A percentile compares a stretch with the other conserved stretches of the same genome.
Conservation (phyloP, 2,888 invertebrate genomes). For the Athrips mouffetella region DNA sequence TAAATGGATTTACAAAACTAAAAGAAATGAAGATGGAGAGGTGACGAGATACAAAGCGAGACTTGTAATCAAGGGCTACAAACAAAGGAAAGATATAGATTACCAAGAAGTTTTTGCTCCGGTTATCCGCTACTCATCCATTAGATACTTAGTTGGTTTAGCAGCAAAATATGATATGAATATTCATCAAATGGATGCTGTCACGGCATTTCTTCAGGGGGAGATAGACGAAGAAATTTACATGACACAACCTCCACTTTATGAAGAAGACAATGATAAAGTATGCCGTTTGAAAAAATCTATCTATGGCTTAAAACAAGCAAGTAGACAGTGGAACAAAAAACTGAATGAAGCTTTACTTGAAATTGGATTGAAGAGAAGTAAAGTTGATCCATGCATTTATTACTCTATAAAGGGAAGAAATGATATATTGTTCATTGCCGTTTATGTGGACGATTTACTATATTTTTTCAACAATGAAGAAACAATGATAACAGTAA, state of each 20-base stretch:
- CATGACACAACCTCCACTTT: slow-evolving; percentile 23
- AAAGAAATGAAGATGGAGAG: slow-evolving; percentile 19
- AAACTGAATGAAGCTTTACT: slow-evolving; percentile 22
- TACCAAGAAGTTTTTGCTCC: slow-evolving; percentile 26
- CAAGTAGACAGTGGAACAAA: slow-evolving; percentile 28
- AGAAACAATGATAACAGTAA: too few relatives aligned
- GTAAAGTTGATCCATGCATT: slow-evolving; percentile 30
- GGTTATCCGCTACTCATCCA: slow-evolving; percentile 26
- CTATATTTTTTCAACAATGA: too few relatives aligned
- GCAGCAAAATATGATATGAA: slow-evolving; percentile 21
- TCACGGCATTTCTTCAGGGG: slow-evolving; percentile 27
- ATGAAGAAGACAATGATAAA: slow-evolving; percentile 22
- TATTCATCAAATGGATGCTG: slow-evolving; percentile 27
- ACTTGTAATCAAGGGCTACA: slow-evolving; percentile 27
- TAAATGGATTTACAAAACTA: too few relatives aligned
- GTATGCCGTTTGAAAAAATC: slow-evolving; percentile 23
- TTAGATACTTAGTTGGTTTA: slow-evolving; percentile 25
- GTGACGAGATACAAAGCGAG: slow-evolving; percentile 24
- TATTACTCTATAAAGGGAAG: slow-evolving; percentile 25
- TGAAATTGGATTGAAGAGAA: slow-evolving; percentile 27
- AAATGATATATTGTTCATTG: too few relatives aligned
- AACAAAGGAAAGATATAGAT: slow-evolving; percentile 24
- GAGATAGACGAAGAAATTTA: slow-evolving; percentile 27
- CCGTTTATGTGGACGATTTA: too few relatives aligned
- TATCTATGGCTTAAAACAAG: slow-evolving; percentile 24